A percentile compares a stretch with the other conserved stretches of the same genome.
These are phyloP conservation scores for Dicrurus megarhynchus DNA, from an alignment of 2,113 vertebrate genomes.

Conservation along the genomic window DNA sequence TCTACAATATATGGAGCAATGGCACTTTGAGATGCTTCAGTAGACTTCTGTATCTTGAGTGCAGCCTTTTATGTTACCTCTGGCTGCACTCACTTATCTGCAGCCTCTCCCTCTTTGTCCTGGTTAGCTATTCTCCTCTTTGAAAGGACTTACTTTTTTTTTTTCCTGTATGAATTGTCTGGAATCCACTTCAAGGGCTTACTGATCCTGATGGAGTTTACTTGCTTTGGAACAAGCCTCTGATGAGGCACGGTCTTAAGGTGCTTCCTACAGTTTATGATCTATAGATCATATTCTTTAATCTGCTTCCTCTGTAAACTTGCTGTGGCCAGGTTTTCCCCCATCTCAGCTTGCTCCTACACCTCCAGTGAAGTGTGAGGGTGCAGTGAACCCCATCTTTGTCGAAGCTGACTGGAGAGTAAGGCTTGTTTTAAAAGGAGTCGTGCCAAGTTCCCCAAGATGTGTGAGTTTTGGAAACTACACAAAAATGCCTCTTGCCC, in stretches of 20 bases:
- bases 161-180: neutral
- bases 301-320: conserved; percentile 12
- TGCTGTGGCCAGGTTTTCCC: neutral
- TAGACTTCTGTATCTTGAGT: neutral
- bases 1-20: neutral
- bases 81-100: neutral
- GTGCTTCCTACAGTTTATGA: neutral
- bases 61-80: neutral
- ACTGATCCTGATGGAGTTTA: neutral
- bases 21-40: neutral
- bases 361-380: neutral
- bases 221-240: conserved; percentile 13
- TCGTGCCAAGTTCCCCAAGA: neutral
- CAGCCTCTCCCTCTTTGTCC: neutral
- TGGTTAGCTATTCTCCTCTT: neutral
- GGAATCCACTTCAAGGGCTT: neutral
- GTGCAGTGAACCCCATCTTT: neutral
- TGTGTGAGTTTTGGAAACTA: neutral
- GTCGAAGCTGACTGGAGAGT: neutral
- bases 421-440: neutral
- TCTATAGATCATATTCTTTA: neutral
- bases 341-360: neutral
- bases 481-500: neutral
- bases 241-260: fast-evolving
- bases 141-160: neutral